Evolutionary conservation across 2,888 invertebrate species (phyloP), one percentile per base, ranked within the genome.

Genomic region (Limnephilus marmoratus): DNA sequence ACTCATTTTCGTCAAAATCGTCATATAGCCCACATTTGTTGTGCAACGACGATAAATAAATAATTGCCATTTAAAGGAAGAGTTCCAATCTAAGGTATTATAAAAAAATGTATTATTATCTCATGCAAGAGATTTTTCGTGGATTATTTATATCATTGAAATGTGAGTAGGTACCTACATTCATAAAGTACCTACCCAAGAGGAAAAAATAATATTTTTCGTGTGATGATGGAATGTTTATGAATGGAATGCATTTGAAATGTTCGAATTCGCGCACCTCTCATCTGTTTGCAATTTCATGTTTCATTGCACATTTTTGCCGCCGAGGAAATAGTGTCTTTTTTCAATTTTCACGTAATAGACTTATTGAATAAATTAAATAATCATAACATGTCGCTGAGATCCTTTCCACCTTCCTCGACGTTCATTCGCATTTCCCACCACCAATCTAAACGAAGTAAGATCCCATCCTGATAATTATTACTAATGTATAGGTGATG

Each of bases 351-450:
- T 83, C 7, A 24, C 24, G n/a, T 1, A 24, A n/a, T 31, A 45
- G 31, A 53, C 53, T 86, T 86, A 45, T 45, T 31, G 29, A 15
- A 11, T 85, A n/a, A 45, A 29, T n/a, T 45, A 86, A 45, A 24
- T n/a, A 53, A 87, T n/a, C 12, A 15, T 24, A 90, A 87, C 2
- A 92, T 92, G 91, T 88, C 88, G 41, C 45, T 82, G 13, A 68
- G 91, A 85, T 31, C 85, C 24, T 90, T 91, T 18, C 92, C 90
- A 13, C 91, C 93, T 29, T 91, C 93, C 9, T 80, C 92, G 1
- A 91, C 93, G 11, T 93, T 90, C 49, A 93, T 93, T 34, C 83
- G 93, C 0, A 93, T 93, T 11, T 89, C 90, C 41, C 92, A 90
- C 53, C 85, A 92, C 68, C 92, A 93, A 68, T 88, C 92, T 29